A percentile compares a stretch with the other conserved stretches of the same genome.
Evolutionary conservation across 2,113 vertebrate genomes (phyloP).

Genomic region (Mesembrinibis cayennensis): DNA sequence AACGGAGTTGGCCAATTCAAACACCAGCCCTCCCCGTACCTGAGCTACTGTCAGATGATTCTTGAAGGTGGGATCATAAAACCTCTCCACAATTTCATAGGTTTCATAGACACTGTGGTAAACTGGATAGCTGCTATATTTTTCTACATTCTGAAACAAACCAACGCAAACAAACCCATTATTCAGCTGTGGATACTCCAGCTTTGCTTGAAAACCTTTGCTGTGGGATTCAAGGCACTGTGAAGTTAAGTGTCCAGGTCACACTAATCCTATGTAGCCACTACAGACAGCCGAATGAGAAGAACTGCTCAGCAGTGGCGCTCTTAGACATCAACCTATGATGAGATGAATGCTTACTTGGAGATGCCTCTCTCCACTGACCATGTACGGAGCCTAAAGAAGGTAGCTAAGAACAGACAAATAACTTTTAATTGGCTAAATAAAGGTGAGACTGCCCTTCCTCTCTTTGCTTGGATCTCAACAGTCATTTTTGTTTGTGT

Average conservation of each 20-base stretch:
- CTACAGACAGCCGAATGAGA: rapidly evolving
- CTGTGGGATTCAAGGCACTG: not conserved
- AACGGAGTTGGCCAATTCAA: slow-evolving; percentile 81
- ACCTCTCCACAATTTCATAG: slow-evolving; percentile 88
- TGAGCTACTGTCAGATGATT: slow-evolving; percentile 85
- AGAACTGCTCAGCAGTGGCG: not conserved
- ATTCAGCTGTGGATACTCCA: not conserved
- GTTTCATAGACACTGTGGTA: slow-evolving; percentile 97
- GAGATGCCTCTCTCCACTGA: not conserved
- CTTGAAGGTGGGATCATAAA: slow-evolving; percentile 91
- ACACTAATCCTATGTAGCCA: not conserved
- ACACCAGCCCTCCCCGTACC: slow-evolving; percentile 87
- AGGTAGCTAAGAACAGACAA: not conserved
- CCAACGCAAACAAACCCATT: not conserved
- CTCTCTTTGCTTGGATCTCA: not conserved
- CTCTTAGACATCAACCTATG: not conserved
- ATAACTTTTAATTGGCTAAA: not conserved
- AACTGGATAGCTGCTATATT: slow-evolving; percentile 89
- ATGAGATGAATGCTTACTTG: not conserved
- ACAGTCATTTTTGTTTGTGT: not conserved
- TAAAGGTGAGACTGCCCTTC: not conserved
- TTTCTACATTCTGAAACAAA: slow-evolving; percentile 77
- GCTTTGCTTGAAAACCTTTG: not conserved
- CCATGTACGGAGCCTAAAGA: not conserved
- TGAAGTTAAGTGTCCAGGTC: not conserved